Base-by-base conservation (phyloP, 2,888 invertebrate species). In the Parnassius glacialis region DNA sequence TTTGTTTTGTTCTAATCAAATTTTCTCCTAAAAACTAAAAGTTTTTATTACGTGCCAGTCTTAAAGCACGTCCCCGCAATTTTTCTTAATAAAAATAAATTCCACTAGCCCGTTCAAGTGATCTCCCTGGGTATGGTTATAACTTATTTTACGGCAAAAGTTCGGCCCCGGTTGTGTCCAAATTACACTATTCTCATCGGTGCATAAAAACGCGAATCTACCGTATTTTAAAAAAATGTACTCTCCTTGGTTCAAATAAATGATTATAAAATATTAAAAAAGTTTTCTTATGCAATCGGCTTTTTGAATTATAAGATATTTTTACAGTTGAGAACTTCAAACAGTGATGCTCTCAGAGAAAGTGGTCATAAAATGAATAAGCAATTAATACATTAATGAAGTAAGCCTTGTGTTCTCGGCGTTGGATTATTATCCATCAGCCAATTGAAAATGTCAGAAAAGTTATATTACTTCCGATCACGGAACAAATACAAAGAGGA, bases 21-120 rank as follows among this genome's bases (percentile, higher is more conserved):
- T 5, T 48, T 2, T 53, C n/a, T 3, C 50, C 12, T 12, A 54
- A 58, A 53, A 25, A 56, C 47, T 47, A 51, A n/a, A 58, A 58
- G 52, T 57, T 62, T 57, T 54, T 62, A 62, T 62, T 48, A 58
- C 43, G 62, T 61, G 20, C 47, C 52, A 52, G 42, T 50, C 62
- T 57, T 50, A 64, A 60, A 42, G 44, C 58, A 62, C 62, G 58
- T 62, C 25, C 11, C 66, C 72, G 79, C 81, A 76, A 87, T 89
- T 87, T 88, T 87, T 88, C 87, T 80, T 84, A 83, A 85, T 87
- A 84, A 87, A 87, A 81, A 83, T 84, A 88, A 86, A 85, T 84
- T 86, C 82, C 78, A 77, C 76, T 78, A 75, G 76, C 73, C 83
- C 85, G 70, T 85, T 85, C 84, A 86, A 86, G 82, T 84, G 87